Evolutionary conservation across 2,113 vertebrate species (phyloP).

Genomic region (Pogonocichla stellata): DNA sequence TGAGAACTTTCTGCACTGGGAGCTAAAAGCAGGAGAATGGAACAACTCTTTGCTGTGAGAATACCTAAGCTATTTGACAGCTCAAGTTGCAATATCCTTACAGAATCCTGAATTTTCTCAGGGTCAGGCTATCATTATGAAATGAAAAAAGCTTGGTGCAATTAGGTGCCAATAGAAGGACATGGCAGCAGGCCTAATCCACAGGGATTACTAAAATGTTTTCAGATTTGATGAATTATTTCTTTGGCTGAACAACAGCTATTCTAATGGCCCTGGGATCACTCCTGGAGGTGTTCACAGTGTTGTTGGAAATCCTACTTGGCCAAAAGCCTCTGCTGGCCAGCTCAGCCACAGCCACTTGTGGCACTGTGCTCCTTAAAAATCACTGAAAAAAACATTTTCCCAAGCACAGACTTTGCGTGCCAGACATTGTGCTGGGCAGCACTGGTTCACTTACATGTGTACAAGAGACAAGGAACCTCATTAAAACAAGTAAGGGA

Average conservation of each 20-base stretch:
- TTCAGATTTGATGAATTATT: neutral
- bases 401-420: neutral
- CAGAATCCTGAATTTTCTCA: neutral
- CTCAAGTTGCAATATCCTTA: neutral
- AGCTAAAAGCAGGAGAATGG: neutral
- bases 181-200: neutral
- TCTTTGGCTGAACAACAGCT: neutral
- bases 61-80: neutral
- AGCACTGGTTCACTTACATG: neutral
- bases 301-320: neutral
- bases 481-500: neutral
- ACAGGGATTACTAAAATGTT: neutral
- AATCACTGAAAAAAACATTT: rapidly evolving
- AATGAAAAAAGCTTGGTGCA: neutral
- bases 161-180: neutral
- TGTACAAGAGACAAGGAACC: neutral
- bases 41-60: neutral
- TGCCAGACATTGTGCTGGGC: neutral
- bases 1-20: neutral
- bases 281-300: neutral
- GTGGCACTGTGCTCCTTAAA: neutral
- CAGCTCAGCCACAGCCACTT: neutral
- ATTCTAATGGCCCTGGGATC: neutral
- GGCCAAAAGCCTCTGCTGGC: neutral
- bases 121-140: neutral